phyloP scores from a whole-genome alignment of 2,113 vertebrate genomes.

The Acrocephalus arundinaceus region DNA sequence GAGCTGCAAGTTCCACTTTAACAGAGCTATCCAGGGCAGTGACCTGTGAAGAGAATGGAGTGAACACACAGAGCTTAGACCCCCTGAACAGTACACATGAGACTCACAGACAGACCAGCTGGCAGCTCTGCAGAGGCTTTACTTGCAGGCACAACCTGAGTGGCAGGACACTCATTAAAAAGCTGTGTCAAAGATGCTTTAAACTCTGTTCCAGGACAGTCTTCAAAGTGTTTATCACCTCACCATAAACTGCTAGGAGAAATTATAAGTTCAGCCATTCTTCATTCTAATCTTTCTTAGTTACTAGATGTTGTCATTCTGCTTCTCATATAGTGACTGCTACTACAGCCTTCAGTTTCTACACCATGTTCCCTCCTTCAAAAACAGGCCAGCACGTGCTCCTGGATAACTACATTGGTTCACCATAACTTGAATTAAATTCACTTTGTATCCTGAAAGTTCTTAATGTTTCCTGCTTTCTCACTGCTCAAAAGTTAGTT shows the following conservation, averaged over 20 bases:
- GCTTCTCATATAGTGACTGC: background rate
- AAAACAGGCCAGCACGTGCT: background rate
- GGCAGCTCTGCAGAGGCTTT: background rate
- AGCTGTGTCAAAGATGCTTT: background rate
- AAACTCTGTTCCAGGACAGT: background rate
- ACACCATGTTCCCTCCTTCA: background rate
- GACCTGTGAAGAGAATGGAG: background rate
- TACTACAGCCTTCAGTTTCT: background rate
- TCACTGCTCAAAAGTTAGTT: background rate
- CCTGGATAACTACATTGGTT: accelerated
- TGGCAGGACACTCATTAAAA: background rate
- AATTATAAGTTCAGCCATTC: background rate
- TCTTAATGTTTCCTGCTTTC: background rate
- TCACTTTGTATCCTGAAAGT: background rate
- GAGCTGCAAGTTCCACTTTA: background rate
- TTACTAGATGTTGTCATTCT: background rate
- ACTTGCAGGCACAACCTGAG: background rate
- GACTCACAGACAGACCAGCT: background rate
- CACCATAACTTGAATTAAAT: background rate
- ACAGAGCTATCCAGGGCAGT: background rate
- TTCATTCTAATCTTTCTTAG: background rate
- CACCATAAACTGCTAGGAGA: background rate
- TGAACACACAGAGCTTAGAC: background rate
- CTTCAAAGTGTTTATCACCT: background rate
- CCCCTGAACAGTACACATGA: accelerated